Percentiles rank a stretch among this genome's conserved stretches.
Conservation (phyloP, 2,888 invertebrate genomes). For the Malthinus flaveolus region DNA sequence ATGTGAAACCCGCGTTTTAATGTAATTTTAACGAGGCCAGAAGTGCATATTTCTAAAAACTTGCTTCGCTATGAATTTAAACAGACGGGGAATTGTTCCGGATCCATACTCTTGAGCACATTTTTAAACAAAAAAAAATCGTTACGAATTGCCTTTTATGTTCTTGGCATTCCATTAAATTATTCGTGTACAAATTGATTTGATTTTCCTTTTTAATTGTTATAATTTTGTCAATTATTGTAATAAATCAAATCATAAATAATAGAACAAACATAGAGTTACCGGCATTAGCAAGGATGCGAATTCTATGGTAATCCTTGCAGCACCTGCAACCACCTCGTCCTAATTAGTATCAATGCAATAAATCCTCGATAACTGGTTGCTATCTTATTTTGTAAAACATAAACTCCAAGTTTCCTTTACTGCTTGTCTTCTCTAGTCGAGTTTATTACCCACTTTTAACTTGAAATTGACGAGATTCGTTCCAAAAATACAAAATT, state of each 20-base stretch:
- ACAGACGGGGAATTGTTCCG: conserved; percentile 39
- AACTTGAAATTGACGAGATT: not conserved
- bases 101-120: conserved; percentile 28
- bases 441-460: conserved; percentile 7
- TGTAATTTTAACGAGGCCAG: conserved; percentile 52
- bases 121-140: too few relatives aligned
- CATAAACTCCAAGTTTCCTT: conserved; percentile 49
- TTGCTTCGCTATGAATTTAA: conserved; percentile 41
- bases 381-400: conserved; percentile 48
- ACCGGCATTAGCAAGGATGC: conserved; percentile 41
- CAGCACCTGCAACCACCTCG: conserved; percentile 50
- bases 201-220: not conserved
- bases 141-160: too few relatives aligned
- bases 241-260: conserved; percentile 24
- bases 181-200: not conserved
- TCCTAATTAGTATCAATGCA: conserved; percentile 50
- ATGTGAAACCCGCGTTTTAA: conserved; percentile 52
- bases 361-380: conserved; percentile 56
- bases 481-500: too few relatives aligned
- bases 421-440: conserved; percentile 25
- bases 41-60: conserved; percentile 44
- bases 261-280: conserved; percentile 19
- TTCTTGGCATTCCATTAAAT: too few relatives aligned
- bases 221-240: conserved; percentile 16
- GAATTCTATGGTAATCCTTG: conserved; percentile 46